Conservation (phyloP, 2,888 invertebrate species). For the Brachypalpus laphriformis region DNA sequence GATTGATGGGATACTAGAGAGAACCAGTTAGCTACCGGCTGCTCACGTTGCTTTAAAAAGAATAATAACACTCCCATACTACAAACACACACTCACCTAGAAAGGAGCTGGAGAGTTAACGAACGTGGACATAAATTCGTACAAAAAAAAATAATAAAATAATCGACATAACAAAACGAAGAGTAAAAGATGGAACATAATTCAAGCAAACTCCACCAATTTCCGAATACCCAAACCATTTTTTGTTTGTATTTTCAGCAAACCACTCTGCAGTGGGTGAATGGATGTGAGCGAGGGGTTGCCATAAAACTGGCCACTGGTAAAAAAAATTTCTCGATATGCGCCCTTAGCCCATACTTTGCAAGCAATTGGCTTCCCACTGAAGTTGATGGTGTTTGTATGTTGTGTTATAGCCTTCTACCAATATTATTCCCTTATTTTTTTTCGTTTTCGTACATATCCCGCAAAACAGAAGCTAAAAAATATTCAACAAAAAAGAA, state of each 20-base stretch:
- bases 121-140: conserved; percentile 64
- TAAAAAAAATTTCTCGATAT: conserved; percentile 50
- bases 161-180: conserved; percentile 71
- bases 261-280: conserved; percentile 38
- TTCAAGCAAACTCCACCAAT: conserved; percentile 74
- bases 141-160: conserved; percentile 46
- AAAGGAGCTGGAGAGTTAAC: conserved; percentile 48
- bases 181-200: conserved; percentile 73
- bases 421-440: conserved; percentile 54
- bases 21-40: conserved; percentile 60
- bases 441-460: conserved; percentile 19
- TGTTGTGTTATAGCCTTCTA: conserved; percentile 61
- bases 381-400: conserved; percentile 64
- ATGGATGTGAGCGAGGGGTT: conserved; percentile 8
- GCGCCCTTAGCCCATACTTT: conserved; percentile 59
- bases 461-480: conserved; percentile 64
- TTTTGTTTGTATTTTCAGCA: conserved; percentile 53
- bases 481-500: conserved; percentile 61
- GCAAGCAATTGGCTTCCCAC: conserved; percentile 64
- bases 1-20: conserved; percentile 47
- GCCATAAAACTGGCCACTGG: conserved; percentile 47
- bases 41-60: conserved; percentile 35
- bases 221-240: conserved; percentile 68
- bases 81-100: conserved; percentile 37
- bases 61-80: conserved; percentile 53